Conservation (phyloP, 2,113 vertebrate genomes). For the Pseudolaguvia tuberculata region DNA sequence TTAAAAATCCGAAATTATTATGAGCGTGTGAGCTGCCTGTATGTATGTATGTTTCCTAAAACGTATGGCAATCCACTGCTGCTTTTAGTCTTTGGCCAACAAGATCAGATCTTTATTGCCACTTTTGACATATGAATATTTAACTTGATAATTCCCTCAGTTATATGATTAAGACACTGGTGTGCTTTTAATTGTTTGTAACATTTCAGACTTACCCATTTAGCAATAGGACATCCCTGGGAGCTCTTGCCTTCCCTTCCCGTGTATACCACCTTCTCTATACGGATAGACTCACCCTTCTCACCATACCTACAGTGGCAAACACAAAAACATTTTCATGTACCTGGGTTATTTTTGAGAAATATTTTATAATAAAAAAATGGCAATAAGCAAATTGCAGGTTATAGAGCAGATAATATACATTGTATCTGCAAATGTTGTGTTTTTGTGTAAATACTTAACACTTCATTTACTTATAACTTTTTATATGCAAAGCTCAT, state of each 20-base stretch:
- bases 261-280: conserved; percentile 94
- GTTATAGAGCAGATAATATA: not conserved
- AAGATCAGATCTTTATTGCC: conserved; percentile 34
- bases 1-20: conserved; percentile 9
- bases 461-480: too few relatives aligned
- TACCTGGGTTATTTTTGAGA: too few relatives aligned
- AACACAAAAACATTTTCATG: not conserved
- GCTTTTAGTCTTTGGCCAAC: conserved; percentile 47
- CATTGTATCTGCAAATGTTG: not conserved
- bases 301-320: conserved; percentile 79
- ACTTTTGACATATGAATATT: not conserved
- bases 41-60: conserved; percentile 32
- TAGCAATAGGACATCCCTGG: conserved; percentile 94
- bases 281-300: conserved; percentile 89
- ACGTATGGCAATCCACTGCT: conserved; percentile 44
- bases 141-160: too few relatives aligned
- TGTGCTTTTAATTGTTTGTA: too few relatives aligned
- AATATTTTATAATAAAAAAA: too few relatives aligned
- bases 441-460: not conserved
- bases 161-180: not conserved
- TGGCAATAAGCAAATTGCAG: not conserved
- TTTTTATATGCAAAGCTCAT: too few relatives aligned
- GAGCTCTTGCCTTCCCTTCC: conserved; percentile 96
- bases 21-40: not conserved
- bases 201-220: conserved; percentile 84